Percentiles rank a stretch among this genome's conserved stretches.
Evolutionary conservation across 2,113 vertebrate species (phyloP).

Genomic region (Lanius collurio): DNA sequence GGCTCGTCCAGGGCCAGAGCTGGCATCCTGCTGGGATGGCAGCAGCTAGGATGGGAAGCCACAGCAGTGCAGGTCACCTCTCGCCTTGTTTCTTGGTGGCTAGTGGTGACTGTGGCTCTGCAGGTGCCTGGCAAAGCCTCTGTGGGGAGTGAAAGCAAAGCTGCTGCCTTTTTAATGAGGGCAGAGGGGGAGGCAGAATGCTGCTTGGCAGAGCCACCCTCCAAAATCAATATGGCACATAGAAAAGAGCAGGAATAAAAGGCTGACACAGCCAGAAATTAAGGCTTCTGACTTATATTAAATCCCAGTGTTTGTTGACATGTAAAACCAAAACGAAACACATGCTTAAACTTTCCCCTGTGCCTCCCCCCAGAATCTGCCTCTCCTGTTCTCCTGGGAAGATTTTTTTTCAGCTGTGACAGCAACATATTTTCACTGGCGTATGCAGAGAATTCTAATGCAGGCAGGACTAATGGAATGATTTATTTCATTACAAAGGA

Average conservation of each 20-base stretch:
- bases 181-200: not conserved
- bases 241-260: not conserved
- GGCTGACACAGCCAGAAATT: not conserved
- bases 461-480: not conserved
- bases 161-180: not conserved
- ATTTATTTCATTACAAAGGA: not conserved
- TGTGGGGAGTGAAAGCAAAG: not conserved
- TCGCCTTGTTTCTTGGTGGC: not conserved
- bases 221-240: not conserved
- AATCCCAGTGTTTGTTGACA: not conserved
- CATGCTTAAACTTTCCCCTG: not conserved
- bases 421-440: not conserved
- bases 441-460: not conserved
- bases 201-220: not conserved
- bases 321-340: not conserved
- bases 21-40: not conserved
- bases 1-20: not conserved
- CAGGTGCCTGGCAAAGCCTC: not conserved
- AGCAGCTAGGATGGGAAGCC: not conserved
- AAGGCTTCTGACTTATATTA: not conserved
- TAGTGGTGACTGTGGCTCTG: accelerated
- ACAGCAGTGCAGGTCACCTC: accelerated
- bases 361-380: not conserved
- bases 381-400: not conserved
- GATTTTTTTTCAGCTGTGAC: not conserved